Evolutionary conservation across 2,888 invertebrate species (phyloP).

Genomic region (Diachrysia chrysitis): DNA sequence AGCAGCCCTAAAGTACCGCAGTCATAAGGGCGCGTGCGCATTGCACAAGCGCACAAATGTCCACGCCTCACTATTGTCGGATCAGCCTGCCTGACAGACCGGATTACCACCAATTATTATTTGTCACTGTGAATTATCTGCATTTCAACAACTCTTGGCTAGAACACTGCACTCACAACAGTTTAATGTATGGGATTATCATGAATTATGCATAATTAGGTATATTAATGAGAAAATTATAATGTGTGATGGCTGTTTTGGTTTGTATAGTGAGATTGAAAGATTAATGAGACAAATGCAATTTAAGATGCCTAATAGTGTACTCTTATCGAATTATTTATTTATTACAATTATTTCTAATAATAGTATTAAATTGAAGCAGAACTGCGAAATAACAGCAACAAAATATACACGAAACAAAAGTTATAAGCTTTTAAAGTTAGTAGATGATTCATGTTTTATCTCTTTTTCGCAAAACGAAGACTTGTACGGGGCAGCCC

Average conservation of each 20-base stretch:
- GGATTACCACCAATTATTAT: conserved; percentile 47
- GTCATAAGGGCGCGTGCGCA: conserved; percentile 49
- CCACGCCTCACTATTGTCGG: conserved; percentile 44
- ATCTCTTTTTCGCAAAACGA: no score
- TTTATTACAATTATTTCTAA: no score
- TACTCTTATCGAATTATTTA: no score
- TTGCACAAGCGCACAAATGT: conserved; percentile 39
- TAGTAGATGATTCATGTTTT: no score
- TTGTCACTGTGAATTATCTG: conserved; percentile 49
- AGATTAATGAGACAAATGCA: neutral
- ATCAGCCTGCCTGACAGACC: conserved; percentile 29
- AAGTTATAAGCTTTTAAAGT: no score
- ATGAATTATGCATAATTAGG: neutral
- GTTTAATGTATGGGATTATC: neutral
- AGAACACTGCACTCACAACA: neutral
- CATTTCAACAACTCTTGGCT: conserved; percentile 1
- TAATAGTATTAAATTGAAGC: no score
- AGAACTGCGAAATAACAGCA: no score
- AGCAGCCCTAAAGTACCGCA: conserved; percentile 43
- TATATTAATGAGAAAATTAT: neutral
- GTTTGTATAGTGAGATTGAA: neutral
- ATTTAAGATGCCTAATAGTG: neutral
- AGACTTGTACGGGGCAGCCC: no score
- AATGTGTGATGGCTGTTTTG: neutral
- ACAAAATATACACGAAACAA: no score